Evolutionary conservation across 2,113 vertebrate genomes (phyloP).

Genomic region (Coptodon bakossiorum): DNA sequence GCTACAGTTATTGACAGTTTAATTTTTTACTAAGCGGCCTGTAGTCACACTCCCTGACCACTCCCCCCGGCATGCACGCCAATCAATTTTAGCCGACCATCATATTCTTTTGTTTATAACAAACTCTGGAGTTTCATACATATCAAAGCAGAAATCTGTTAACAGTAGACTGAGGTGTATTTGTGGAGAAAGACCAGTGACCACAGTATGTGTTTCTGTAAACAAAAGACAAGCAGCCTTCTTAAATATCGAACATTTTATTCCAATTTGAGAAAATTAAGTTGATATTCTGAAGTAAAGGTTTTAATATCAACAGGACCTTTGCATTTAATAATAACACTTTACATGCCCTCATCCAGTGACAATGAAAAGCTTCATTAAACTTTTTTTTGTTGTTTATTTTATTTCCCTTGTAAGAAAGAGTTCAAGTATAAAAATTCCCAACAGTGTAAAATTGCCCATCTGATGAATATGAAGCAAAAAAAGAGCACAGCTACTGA

Average conservation of each 20-base stretch:
- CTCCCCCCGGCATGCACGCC: background rate
- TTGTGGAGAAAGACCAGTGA: background rate
- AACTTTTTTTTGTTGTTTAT: conserved; percentile 69
- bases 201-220: background rate
- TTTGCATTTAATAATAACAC: conserved; percentile 89
- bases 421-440: conserved; percentile 99
- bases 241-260: conserved; percentile 77
- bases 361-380: conserved; percentile 90
- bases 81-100: background rate
- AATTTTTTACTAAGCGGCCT: background rate
- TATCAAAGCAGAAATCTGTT: background rate
- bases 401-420: conserved; percentile 99
- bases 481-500: conserved; percentile 89
- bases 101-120: background rate
- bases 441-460: conserved; percentile 98
- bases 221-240: conserved; percentile 13
- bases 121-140: background rate
- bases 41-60: background rate
- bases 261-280: conserved; percentile 92
- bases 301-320: conserved; percentile 85
- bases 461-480: conserved; percentile 88
- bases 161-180: background rate
- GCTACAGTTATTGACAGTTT: background rate
- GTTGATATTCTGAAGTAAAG: conserved; percentile 90
- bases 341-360: conserved; percentile 90